A percentile compares a stretch with the other conserved stretches of the same genome.
These are phyloP conservation scores for Oplegnathus fasciatus DNA, from an alignment of 2,113 vertebrate genomes.

Conservation along the genomic window DNA sequence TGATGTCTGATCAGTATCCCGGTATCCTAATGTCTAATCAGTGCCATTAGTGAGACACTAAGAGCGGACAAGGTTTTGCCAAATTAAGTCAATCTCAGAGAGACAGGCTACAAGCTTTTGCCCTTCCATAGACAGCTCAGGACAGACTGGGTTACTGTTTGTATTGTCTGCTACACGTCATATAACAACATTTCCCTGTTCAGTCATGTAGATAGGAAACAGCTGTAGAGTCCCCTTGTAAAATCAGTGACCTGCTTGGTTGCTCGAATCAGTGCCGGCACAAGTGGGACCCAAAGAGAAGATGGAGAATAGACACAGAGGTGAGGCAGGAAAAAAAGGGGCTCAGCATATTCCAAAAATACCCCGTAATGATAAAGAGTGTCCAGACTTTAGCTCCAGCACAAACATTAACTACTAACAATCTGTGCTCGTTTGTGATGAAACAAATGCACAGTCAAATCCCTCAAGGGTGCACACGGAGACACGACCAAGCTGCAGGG, in stretches of 20 bases:
- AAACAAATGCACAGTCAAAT: background rate
- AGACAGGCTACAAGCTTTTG: conserved; percentile 31
- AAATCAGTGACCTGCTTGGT: conserved; percentile 40
- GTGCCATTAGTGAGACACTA: conserved; percentile 40
- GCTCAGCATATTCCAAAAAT: conserved; percentile 62
- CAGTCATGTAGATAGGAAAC: conserved; percentile 18
- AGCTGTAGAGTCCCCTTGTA: conserved; percentile 22
- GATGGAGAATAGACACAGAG: conserved; percentile 5
- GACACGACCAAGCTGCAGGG: background rate
- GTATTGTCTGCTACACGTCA: background rate
- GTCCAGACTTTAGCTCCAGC: conserved; percentile 25
- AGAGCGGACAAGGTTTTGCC: conserved; percentile 15
- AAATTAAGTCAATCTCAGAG: conserved; percentile 39
- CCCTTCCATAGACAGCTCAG: conserved; percentile 24
- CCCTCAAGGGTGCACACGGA: conserved; percentile 20
- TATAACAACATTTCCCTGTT: conserved; percentile 2
- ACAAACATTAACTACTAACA: conserved; percentile 24
- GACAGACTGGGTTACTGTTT: conserved; percentile 20
- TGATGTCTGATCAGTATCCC: conserved; percentile 57
- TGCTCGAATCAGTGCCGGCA: conserved; percentile 37
- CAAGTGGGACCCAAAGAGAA: conserved; percentile 38
- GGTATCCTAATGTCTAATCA: conserved; percentile 39
- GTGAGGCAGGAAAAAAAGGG: conserved; percentile 13
- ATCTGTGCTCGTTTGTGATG: background rate
- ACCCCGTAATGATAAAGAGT: conserved; percentile 32